Percentiles rank a stretch among this genome's conserved stretches.
Evolutionary conservation across 2,888 invertebrate species (phyloP).

Genomic region (Ernsta delagoae): DNA sequence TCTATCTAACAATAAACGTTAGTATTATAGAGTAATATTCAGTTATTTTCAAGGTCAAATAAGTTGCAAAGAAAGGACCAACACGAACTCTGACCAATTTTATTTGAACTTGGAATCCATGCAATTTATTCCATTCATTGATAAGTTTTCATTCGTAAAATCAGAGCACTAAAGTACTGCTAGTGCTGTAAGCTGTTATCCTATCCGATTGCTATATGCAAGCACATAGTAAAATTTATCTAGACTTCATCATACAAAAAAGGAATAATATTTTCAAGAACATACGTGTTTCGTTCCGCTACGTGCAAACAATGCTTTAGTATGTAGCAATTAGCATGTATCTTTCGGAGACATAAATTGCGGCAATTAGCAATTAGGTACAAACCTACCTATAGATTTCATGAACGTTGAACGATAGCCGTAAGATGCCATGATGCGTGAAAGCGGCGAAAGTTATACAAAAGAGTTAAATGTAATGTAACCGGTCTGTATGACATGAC

Average conservation of each 20-base stretch:
- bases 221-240: too few relatives aligned
- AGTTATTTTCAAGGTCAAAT: too few relatives aligned
- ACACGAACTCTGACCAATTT: too few relatives aligned
- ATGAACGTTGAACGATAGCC: conserved; percentile 62
- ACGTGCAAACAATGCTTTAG: conserved; percentile 10
- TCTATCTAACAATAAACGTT: too few relatives aligned
- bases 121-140: too few relatives aligned
- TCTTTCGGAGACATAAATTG: conserved; percentile 38
- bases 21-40: too few relatives aligned
- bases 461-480: conserved; percentile 3
- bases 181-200: background rate
- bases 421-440: conserved; percentile 61
- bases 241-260: too few relatives aligned
- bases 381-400: conserved; percentile 53
- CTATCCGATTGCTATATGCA: too few relatives aligned
- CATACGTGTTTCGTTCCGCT: background rate
- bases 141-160: background rate
- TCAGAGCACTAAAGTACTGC: background rate
- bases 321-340: too few relatives aligned
- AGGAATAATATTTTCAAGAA: too few relatives aligned
- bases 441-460: conserved; percentile 75
- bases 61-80: too few relatives aligned
- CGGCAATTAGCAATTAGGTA: conserved; percentile 48
- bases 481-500: background rate
- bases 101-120: background rate